Evolutionary conservation across 1,140 invertebrate species (phyloP).

Genomic region (Scaptomyza graminum): DNA sequence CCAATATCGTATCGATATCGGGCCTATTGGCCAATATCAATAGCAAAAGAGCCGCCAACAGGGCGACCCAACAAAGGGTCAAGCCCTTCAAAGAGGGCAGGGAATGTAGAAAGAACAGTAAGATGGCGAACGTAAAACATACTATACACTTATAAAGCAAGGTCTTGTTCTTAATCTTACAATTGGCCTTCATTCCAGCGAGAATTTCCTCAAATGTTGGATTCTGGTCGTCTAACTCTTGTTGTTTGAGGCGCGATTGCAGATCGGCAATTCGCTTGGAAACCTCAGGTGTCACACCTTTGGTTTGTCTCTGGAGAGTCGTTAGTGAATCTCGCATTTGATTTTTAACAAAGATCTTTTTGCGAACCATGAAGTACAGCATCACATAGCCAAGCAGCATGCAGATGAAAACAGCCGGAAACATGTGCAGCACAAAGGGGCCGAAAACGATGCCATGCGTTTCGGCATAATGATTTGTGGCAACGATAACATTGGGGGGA

Average conservation of each 20-base stretch:
- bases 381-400: constrained; percentile 87
- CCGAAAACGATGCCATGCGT: constrained; percentile 90
- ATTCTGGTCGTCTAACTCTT: constrained; percentile 88
- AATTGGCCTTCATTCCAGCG: constrained; percentile 14
- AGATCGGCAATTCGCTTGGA: constrained; percentile 85
- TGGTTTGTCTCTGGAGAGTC: background rate
- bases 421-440: constrained; percentile 90
- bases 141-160: constrained; percentile 87
- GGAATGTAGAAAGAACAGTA: constrained; percentile 89
- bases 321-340: background rate
- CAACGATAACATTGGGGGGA: constrained; percentile 94
- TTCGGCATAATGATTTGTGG: constrained; percentile 88
- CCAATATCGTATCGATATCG: constrained; percentile 88
- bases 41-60: constrained; percentile 87
- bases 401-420: constrained; percentile 88
- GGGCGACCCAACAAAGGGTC: constrained; percentile 89
- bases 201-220: constrained; percentile 73
- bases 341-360: constrained; percentile 83
- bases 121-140: constrained; percentile 86
- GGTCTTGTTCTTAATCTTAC: constrained; percentile 85
- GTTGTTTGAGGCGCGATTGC: constrained; percentile 89
- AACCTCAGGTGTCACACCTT: constrained; percentile 62
- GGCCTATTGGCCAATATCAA: constrained; percentile 86
- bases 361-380: constrained; percentile 88
- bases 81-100: constrained; percentile 85